These are phyloP conservation scores for Ranitomeya variabilis DNA, from an alignment of 2,113 vertebrate species.

Conservation along the genomic window DNA sequence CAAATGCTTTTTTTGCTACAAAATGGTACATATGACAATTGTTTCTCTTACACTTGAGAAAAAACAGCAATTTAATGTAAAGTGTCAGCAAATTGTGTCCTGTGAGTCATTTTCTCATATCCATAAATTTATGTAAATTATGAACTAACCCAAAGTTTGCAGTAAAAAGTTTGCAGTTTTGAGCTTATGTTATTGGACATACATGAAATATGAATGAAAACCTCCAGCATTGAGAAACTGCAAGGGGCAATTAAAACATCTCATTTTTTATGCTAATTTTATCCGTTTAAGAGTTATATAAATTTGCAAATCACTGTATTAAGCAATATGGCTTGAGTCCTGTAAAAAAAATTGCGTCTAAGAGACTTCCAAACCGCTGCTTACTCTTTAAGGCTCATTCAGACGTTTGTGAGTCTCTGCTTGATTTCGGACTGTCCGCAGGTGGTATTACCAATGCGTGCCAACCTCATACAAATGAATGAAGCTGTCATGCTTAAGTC, in stretches of 20 bases:
- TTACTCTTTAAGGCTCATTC: too few species aligned
- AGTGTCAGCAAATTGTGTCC: conserved; percentile 11
- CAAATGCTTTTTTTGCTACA: conserved; percentile 3
- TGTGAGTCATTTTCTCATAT: conserved; percentile 4
- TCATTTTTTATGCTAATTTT: too few species aligned
- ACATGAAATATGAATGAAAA: not conserved
- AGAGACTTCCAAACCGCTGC: too few species aligned
- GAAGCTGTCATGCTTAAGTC: too few species aligned
- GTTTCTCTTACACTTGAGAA: conserved; percentile 2
- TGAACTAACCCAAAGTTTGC: not conserved
- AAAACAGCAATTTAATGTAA: conserved; percentile 12
- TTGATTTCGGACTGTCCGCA: too few species aligned
- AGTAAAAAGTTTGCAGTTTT: not conserved
- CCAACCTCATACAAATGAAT: too few species aligned
- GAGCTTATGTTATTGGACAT: not conserved
- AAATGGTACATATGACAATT: not conserved
- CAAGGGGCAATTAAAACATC: not conserved
- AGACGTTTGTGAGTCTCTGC: too few species aligned
- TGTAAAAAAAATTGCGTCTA: too few species aligned
- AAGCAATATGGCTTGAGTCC: too few species aligned
- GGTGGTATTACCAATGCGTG: too few species aligned
- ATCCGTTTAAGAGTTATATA: too few species aligned
- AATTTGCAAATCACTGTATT: too few species aligned
- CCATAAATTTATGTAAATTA: not conserved
- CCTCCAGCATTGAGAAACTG: not conserved